Evolutionary conservation across 2,797 vertebrate genomes (phyloP).

Genomic region (Phoxinus dragarum): DNA sequence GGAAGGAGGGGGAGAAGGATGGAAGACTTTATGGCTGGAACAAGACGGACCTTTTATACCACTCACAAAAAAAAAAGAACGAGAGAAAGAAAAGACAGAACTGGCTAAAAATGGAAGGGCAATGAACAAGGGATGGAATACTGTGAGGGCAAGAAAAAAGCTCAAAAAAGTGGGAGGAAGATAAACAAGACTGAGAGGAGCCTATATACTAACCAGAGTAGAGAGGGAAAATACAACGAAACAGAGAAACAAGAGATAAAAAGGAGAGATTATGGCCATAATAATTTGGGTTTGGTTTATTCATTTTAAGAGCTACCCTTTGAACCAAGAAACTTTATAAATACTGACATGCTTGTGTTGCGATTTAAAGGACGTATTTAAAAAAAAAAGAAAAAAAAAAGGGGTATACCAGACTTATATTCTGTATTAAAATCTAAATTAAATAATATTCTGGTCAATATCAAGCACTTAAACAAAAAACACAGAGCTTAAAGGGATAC

Average conservation of each 20-base stretch:
- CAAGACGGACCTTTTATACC: constrained; percentile 52
- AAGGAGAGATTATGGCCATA: neutral
- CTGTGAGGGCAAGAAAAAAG: constrained; percentile 3
- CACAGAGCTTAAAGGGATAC: neutral
- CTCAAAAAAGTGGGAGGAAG: constrained; percentile 18
- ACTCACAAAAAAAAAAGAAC: constrained; percentile 23
- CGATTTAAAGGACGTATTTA: neutral
- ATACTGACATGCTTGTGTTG: neutral
- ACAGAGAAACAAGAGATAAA: constrained; percentile 20
- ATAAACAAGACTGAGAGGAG: constrained; percentile 17
- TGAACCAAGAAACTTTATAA: neutral
- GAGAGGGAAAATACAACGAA: constrained; percentile 31
- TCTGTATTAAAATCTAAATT: neutral
- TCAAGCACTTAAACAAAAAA: neutral
- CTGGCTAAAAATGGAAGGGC: constrained; percentile 28
- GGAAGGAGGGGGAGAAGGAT: constrained; percentile 9
- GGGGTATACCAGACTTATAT: neutral
- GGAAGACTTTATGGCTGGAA: constrained; percentile 55
- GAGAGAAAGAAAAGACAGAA: constrained; percentile 38
- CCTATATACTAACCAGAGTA: constrained; percentile 23
- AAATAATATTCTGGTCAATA: neutral
- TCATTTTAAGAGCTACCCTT: neutral
- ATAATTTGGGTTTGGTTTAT: neutral
- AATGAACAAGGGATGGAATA: constrained; percentile 15
- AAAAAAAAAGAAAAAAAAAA: neutral